These are phyloP conservation scores for Pristis pectinata DNA, from an alignment of 2,797 vertebrate species.

Conservation along the genomic window DNA sequence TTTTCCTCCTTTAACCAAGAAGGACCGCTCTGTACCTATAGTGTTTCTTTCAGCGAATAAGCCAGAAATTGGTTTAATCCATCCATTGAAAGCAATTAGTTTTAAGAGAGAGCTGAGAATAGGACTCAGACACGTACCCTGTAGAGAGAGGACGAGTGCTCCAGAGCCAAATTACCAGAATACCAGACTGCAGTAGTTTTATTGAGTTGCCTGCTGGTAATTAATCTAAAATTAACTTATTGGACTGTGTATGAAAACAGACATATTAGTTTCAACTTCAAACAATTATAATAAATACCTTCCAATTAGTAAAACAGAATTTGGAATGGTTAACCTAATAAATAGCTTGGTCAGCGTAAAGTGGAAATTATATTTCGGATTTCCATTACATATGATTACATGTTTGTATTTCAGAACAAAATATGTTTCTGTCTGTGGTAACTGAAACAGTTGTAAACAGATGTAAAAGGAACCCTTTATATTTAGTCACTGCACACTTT, in stretches of 20 bases:
- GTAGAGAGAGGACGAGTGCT: not conserved
- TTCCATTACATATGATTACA: constrained; percentile 35
- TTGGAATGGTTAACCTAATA: constrained; percentile 19
- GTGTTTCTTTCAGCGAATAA: not conserved
- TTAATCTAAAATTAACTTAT: constrained; percentile 24
- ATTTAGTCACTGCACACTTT: constrained; percentile 35
- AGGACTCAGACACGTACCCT: constrained; percentile 21
- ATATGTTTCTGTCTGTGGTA: constrained; percentile 37
- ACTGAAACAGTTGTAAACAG: constrained; percentile 34
- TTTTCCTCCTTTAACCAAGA: not conserved
- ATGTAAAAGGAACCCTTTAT: constrained; percentile 32
- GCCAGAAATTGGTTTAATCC: constrained; percentile 29
- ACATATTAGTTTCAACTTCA: constrained; percentile 18
- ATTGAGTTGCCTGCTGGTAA: constrained; percentile 33
- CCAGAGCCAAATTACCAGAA: constrained; percentile 3
- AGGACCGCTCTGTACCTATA: constrained; percentile 31
- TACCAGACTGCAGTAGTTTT: constrained; percentile 25
- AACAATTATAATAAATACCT: constrained; percentile 22
- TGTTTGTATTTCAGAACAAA: constrained; percentile 32
- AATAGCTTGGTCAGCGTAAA: constrained; percentile 23
- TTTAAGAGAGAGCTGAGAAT: constrained; percentile 10
- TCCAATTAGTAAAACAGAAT: constrained; percentile 24
- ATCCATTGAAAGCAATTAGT: not conserved
- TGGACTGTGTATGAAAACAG: not conserved
- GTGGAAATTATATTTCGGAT: constrained; percentile 25